Percentiles rank a stretch among this genome's conserved stretches.
These are phyloP conservation scores for Biston stratarius DNA, from an alignment of 2,888 invertebrate genomes.

Conservation along the genomic window DNA sequence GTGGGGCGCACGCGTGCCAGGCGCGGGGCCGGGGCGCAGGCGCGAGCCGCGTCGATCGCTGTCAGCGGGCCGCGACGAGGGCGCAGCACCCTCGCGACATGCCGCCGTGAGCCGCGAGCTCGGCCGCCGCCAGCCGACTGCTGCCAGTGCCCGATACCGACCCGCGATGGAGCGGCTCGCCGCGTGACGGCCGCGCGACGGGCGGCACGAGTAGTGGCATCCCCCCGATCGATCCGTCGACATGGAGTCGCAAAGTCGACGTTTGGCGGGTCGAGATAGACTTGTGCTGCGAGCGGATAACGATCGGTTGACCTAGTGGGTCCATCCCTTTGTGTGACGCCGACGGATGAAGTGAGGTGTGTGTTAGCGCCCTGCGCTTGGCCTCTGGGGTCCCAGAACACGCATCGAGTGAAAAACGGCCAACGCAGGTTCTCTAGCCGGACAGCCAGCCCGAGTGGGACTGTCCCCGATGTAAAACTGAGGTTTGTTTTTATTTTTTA, in stretches of 20 bases:
- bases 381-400: not conserved
- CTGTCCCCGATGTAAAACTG: too few species aligned
- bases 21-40: conserved; percentile 47
- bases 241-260: conserved; percentile 3
- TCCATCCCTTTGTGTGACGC: conserved; percentile 8
- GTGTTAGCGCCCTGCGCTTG: not conserved
- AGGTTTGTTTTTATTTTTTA: too few species aligned
- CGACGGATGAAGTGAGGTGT: conserved; percentile 19
- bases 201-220: not conserved
- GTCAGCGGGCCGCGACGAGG: conserved; percentile 48
- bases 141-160: not conserved
- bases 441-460: too few species aligned
- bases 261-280: not conserved
- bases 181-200: not conserved
- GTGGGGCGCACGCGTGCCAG: conserved; percentile 50
- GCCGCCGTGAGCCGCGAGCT: conserved; percentile 18
- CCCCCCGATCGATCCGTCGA: conserved; percentile 10
- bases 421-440: too few species aligned
- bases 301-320: conserved; percentile 10
- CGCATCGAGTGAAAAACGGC: not conserved
- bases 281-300: not conserved
- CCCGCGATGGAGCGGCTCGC: not conserved
- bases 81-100: conserved; percentile 12
- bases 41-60: conserved; percentile 41
- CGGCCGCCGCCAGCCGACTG: conserved; percentile 5